Percentiles rank a stretch among this genome's conserved stretches.
Evolutionary conservation across 2,888 invertebrate genomes (phyloP).

Genomic region (Tinea trinotella): DNA sequence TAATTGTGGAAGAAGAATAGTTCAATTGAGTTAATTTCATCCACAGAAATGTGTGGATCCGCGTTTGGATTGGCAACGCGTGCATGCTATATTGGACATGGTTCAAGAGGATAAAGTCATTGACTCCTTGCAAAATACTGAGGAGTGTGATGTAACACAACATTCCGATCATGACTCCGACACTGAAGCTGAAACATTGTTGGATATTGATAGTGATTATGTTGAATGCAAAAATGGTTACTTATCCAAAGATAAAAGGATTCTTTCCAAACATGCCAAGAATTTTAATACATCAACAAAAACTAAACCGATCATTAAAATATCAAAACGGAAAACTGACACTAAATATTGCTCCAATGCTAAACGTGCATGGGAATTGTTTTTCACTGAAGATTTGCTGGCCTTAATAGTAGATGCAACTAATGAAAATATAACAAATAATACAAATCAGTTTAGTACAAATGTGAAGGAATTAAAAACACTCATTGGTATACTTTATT

Average conservation of each 20-base stretch:
- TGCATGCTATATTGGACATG: slow-evolving; percentile 61
- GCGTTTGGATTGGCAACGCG: slow-evolving; percentile 65
- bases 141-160: slow-evolving; percentile 51
- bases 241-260: slow-evolving; percentile 40
- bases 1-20: slow-evolving; percentile 38
- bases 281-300: background rate
- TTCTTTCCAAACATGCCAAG: slow-evolving; percentile 38
- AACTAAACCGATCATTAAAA: background rate
- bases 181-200: slow-evolving; percentile 46
- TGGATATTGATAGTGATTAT: slow-evolving; percentile 38
- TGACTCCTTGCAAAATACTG: slow-evolving; percentile 52
- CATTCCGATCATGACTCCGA: slow-evolving; percentile 59
- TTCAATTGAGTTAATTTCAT: slow-evolving; percentile 63
- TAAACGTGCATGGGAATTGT: slow-evolving; percentile 51
- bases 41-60: slow-evolving; percentile 66
- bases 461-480: slow-evolving; percentile 49
- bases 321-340: slow-evolving; percentile 18
- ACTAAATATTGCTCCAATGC: slow-evolving; percentile 37
- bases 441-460: slow-evolving; percentile 32
- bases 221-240: slow-evolving; percentile 45
- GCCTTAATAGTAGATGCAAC: slow-evolving; percentile 54
- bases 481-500: slow-evolving; percentile 56
- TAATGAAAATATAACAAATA: slow-evolving; percentile 46
- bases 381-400: slow-evolving; percentile 54
- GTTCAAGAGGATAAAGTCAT: slow-evolving; percentile 59